Percentiles rank a stretch among this genome's conserved stretches.
phyloP scores from a whole-genome alignment of 37 sponge, comb jelly and placozoan species.

The Oopsacas minuta region DNA sequence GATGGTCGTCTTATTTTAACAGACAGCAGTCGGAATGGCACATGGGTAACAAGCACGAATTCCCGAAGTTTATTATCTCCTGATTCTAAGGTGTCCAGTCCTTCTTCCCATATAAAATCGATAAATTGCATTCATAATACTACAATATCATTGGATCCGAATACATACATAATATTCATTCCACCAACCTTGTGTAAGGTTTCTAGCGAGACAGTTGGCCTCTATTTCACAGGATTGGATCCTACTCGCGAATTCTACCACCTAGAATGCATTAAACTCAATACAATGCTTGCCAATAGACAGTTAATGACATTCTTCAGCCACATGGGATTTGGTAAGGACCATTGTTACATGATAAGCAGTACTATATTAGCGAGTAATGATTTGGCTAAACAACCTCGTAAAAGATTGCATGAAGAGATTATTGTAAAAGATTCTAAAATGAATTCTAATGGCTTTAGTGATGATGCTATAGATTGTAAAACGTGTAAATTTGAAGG shows the following conservation, averaged over 20 bases:
- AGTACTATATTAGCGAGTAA: neutral
- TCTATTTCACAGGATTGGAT: conserved; percentile 1
- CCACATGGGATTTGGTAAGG: neutral
- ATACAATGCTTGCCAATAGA: neutral
- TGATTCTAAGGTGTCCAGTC: neutral
- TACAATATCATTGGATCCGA: neutral
- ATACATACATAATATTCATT: neutral
- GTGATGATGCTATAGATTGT: neutral
- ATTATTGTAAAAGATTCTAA: neutral
- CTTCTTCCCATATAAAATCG: neutral
- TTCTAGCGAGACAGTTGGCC: neutral
- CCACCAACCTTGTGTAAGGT: neutral
- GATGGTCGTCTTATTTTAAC: neutral
- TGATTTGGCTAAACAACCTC: neutral
- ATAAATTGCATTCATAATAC: neutral
- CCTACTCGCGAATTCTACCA: neutral
- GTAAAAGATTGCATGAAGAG: neutral
- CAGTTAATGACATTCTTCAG: conserved; percentile 14
- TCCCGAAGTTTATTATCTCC: neutral
- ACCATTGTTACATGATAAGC: neutral
- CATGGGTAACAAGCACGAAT: neutral
- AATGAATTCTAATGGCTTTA: neutral
- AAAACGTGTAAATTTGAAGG: neutral
- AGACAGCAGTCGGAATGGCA: neutral
- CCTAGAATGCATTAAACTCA: neutral